phyloP scores from a whole-genome alignment of 2,888 invertebrate species.

The Brachyopa scutellaris region DNA sequence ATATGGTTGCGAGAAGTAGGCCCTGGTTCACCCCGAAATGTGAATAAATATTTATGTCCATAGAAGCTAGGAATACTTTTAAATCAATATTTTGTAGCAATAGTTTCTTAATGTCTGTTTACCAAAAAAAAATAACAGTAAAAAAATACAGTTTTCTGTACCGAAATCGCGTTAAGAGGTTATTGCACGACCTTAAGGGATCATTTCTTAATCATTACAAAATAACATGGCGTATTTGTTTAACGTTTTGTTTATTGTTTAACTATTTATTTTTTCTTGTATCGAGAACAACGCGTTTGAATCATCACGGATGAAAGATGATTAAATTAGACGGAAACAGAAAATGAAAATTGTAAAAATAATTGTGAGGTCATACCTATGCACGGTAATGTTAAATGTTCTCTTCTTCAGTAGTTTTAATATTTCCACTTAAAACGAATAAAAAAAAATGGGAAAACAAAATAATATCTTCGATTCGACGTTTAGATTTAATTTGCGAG shows the following conservation, averaged over 20 bases:
- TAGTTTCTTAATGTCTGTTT: too few relatives aligned
- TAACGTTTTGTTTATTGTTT: constrained; percentile 24
- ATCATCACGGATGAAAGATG: constrained; percentile 73
- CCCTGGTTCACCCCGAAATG: too few relatives aligned
- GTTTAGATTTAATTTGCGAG: constrained; percentile 47
- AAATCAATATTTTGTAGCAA: too few relatives aligned
- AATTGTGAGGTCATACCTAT: constrained; percentile 75
- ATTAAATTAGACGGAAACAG: constrained; percentile 79
- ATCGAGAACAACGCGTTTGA: constrained; percentile 30
- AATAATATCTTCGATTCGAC: constrained; percentile 38
- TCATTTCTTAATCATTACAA: not conserved
- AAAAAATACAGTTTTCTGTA: too few relatives aligned
- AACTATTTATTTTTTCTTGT: not conserved
- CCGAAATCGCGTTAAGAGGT: not conserved
- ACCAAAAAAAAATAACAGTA: too few relatives aligned
- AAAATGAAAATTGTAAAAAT: constrained; percentile 74
- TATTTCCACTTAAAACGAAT: constrained; percentile 6
- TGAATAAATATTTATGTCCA: too few relatives aligned
- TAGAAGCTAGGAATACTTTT: too few relatives aligned
- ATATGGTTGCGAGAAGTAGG: too few relatives aligned
- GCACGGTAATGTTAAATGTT: constrained; percentile 42
- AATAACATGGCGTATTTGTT: not conserved
- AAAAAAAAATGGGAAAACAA: constrained; percentile 39
- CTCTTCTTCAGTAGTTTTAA: not conserved
- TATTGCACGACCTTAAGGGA: not conserved